Evolutionary conservation across 2,888 invertebrate genomes (phyloP), one percentile per base, ranked within the genome.

Genomic region (Ethmia dodecea): DNA sequence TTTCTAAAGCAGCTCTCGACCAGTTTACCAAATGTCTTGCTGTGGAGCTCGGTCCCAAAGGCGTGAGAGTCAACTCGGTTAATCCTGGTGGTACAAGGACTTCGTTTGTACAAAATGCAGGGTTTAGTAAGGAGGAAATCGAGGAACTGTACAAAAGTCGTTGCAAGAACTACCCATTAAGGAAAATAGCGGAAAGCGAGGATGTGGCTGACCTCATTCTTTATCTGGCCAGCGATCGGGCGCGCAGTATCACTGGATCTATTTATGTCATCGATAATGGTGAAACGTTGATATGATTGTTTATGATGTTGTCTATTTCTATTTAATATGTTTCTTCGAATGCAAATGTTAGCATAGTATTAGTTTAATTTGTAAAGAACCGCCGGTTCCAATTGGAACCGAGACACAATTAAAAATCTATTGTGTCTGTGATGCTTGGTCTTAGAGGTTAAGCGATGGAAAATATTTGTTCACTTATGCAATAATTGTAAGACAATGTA

Each of bases 41-140:
- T 8, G 73, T 98, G 33, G 98, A 95, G 59, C 75, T 95, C 33
- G 94, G 92, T 22, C 61, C 88, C 0, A 90, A 92, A 55, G 90
- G 92, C 45, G 93, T 97, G 0, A 88, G 97, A 25, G 95, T 94
- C 0, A 97, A 97, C 75, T 90, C 93, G 18, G 95, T 97, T 0
- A 96, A 96, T 79, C 98, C 98, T 4, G 98, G 98, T n/a, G 96
- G 96, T 0, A 92, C 94, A 3, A 74, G 92, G n/a, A 97, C 97
- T 9, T 43, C 60, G 16, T 83, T 83, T 42, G 69, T 60, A 11
- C 60, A 68, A 52, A 77, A 96, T 92, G 80, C 88, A 92, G 65
- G 94, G 91, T 66, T 91, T 89, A 55, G 88, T 89, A 40, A 93
- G 91, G 73, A 88, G 80, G 43, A 77, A 52, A 61, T 56, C 28